Conservation (phyloP, 2,888 invertebrate species). For the Drosophila cognata region DNA sequence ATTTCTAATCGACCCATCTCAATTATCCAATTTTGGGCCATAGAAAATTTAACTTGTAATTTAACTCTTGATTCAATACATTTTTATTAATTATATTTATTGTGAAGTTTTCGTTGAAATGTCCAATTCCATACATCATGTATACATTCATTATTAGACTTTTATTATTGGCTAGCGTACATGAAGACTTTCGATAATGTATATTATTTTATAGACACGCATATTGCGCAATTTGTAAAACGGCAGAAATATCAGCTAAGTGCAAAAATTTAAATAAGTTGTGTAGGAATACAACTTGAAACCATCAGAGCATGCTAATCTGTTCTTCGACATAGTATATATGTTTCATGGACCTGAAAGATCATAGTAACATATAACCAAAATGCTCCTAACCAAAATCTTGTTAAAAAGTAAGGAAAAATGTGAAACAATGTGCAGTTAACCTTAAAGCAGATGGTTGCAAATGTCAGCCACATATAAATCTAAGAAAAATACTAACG, state of each 20-base stretch:
- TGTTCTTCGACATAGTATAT: no score
- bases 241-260: no score
- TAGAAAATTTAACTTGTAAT: neutral
- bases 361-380: no score
- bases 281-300: no score
- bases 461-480: neutral
- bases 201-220: neutral
- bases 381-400: neutral
- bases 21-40: neutral
- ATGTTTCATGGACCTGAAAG: no score
- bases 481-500: neutral
- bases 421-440: neutral
- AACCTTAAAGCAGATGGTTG: neutral
- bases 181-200: neutral
- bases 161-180: neutral
- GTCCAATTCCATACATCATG: neutral
- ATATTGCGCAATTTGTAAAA: no score
- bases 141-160: neutral
- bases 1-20: neutral
- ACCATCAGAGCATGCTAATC: no score
- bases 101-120: neutral
- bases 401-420: neutral
- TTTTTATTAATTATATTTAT: neutral
- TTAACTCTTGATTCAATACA: neutral
- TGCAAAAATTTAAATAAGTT: no score